These are phyloP conservation scores for Rhamphomyia laevipes DNA, from an alignment of 2,888 invertebrate genomes.

Conservation along the genomic window DNA sequence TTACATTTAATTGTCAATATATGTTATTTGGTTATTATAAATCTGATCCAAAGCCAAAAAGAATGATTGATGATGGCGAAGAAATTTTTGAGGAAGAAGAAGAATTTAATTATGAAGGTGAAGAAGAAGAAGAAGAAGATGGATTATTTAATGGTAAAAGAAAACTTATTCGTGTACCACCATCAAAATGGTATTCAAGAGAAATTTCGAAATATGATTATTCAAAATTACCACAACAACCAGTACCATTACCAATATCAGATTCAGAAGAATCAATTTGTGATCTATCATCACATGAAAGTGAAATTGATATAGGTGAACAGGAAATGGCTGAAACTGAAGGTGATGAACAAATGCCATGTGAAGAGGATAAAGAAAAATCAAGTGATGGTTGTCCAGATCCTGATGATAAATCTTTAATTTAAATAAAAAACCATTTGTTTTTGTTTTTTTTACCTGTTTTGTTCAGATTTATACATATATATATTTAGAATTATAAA, in stretches of 20 bases:
- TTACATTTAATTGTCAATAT: slow-evolving; percentile 61
- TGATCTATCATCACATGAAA: slow-evolving; percentile 19
- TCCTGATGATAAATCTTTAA: too few species aligned
- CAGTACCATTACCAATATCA: slow-evolving; percentile 50
- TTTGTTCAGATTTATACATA: too few species aligned
- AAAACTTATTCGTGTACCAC: slow-evolving; percentile 25
- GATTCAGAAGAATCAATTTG: slow-evolving; percentile 43
- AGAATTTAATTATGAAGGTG: slow-evolving; percentile 12
- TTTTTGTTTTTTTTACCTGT: too few species aligned
- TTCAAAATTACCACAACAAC: slow-evolving; percentile 57
- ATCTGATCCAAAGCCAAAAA: slow-evolving; percentile 31
- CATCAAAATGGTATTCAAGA: slow-evolving; percentile 56
- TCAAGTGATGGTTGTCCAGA: too few species aligned
- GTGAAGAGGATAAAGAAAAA: too few species aligned
- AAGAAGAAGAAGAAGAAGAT: slow-evolving; percentile 17
- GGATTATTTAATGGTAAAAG: slow-evolving; percentile 27
- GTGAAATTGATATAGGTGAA: background rate
- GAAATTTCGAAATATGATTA: slow-evolving; percentile 54
- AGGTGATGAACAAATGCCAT: too few species aligned
- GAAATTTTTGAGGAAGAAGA: slow-evolving; percentile 6
- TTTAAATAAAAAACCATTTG: too few species aligned
- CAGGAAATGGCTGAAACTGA: background rate
- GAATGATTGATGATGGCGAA: background rate
- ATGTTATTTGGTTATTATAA: slow-evolving; percentile 64
- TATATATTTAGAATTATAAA: too few species aligned